Evolutionary conservation across 1,140 invertebrate genomes (phyloP), one percentile per base, ranked within the genome.

Genomic region (Asbolus verrucosus): DNA sequence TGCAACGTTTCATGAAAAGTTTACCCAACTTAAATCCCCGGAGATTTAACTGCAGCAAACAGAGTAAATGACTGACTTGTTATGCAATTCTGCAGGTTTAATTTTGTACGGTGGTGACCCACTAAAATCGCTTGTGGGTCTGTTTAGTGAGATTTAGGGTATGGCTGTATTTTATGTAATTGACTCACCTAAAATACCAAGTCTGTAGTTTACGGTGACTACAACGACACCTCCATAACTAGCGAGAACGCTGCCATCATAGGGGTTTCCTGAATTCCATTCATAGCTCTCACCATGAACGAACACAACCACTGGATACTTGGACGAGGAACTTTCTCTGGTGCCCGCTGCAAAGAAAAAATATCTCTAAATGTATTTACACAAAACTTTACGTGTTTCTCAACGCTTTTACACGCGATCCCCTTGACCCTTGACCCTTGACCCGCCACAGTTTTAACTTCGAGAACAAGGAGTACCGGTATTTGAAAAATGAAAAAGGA

Each of bases 261-360:
- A 98, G 0, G 94, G 91, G 86, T 98, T 98, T 24, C 96, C 96
- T 27, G 94, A 95, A 82, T 95, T 97, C 91, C 94, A 97, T 81
- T 96, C 93, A 84, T 96, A 98, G 75, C 94, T 97, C 82, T 98
- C 96, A 0, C 96, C 96, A 79, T 98, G 96, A 43, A 98, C 92
- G 85, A 95, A 97, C 6, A 98, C 92, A 81, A 98, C 87, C 15
- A 98, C 95, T 0, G 96, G 94, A 81, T 92, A 92, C 81, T 86
- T 87, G 74, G 50, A 82, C 76, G 68, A 83, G 65, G 80, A 81
- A 70, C 85, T 75, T 74, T 91, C 90, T 72, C 90, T 84, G 67
- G 89, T 87, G 43, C 89, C 90, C 78, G 89, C 90, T 92, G 85
- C 62, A 85, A 85, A 33, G 14, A 38, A 36, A 36, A 4, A 36